Evolutionary conservation across 2,113 vertebrate species (phyloP), one percentile per base, ranked within the genome.

Genomic region (Megatriorchis doriae): DNA sequence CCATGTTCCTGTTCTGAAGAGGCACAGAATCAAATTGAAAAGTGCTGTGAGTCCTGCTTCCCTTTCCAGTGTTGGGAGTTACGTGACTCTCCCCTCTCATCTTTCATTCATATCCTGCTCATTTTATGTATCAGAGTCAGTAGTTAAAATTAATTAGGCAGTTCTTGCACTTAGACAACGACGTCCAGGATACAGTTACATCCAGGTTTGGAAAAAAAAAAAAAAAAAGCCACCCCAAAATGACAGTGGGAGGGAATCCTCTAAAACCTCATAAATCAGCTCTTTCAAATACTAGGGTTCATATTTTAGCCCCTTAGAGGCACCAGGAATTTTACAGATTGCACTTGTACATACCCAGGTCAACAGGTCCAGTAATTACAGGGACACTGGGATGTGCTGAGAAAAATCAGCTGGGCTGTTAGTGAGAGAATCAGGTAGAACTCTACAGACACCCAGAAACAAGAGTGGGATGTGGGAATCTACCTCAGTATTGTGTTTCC

Each of bases 231-330:
- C 16, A 45, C 7, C 13, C 13, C 14, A 22, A 47, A 79, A 71
- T 1, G 1, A 38, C 11, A 5, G 21, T 2, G 15, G 25, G 19
- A 11, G 6, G 4, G 13, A 52, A 52, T 43, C 36, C 26, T 53
- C 13, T 87, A 56, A 53, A 7, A 56, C 16, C 17, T 56, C 2
- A 2, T 58, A 45, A 70, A 65, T 22, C 16, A 50, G 8, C 14
- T 63, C 31, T 87, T 81, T 50, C 55, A 63, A 29, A 75, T 56
- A 29, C 9, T 58, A 50, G 7, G 5, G 23, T 65, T 59, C 20
- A 18, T 58, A 45, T 82, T 70, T 77, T 50, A 77, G 22, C 6
- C 15, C 9, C 16, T 70, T 11, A 63, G 48, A 87, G 9, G 36
- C 31, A 55, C 4, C 31, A 74, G 29, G 38, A 56, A 29, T 55